A percentile compares a stretch with the other conserved stretches of the same genome.
Conservation (phyloP, 2,113 vertebrate species). For the Campylomormyrus tamandua region DNA sequence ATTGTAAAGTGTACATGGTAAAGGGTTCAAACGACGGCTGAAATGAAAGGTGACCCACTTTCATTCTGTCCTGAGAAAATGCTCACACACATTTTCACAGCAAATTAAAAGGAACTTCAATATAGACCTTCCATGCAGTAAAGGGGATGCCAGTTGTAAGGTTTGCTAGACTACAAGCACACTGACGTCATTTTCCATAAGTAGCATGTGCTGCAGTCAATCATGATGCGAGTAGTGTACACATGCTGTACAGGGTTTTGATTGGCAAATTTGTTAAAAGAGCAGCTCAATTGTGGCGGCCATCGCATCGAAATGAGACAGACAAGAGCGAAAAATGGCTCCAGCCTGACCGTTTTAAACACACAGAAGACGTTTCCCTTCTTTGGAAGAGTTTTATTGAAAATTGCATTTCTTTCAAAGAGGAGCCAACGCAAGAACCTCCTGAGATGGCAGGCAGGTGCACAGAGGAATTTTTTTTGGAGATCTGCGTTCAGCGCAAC, state of each 20-base stretch:
- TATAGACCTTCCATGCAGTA: background rate
- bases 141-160: background rate
- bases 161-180: background rate
- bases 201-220: background rate
- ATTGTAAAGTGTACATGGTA: background rate
- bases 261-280: background rate
- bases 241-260: background rate
- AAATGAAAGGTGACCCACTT: background rate
- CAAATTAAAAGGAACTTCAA: background rate
- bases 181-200: background rate
- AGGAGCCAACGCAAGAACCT: constrained; percentile 36
- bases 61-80: background rate
- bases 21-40: background rate
- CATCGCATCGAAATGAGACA: background rate
- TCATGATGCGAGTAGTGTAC: background rate
- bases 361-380: background rate
- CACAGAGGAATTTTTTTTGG: background rate
- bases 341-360: background rate
- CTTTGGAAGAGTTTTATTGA: constrained; percentile 43
- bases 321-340: background rate
- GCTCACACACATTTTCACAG: background rate
- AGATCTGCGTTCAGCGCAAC: constrained; percentile 2
- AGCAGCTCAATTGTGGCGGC: background rate
- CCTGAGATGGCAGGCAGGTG: constrained; percentile 43
- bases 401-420: constrained; percentile 39